phyloP scores from a whole-genome alignment of 2,888 invertebrate species.

The Rotaria macrura region DNA sequence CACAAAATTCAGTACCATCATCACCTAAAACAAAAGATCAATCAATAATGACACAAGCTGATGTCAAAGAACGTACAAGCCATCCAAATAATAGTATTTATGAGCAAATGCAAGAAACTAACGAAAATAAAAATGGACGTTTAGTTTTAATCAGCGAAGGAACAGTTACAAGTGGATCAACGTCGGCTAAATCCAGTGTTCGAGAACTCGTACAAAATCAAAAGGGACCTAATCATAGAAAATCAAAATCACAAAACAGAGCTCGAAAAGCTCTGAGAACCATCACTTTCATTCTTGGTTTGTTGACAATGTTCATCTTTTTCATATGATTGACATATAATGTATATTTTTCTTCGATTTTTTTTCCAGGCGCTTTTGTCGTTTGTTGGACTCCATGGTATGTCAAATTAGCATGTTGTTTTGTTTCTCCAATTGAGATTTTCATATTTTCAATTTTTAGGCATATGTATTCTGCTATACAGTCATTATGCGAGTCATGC shows the following conservation, averaged over 20 bases:
- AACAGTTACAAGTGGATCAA: neutral
- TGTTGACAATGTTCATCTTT: too few species aligned
- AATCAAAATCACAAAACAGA: conserved; percentile 50
- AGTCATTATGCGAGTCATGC: conserved; percentile 6
- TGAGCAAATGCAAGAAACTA: neutral
- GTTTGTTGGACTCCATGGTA: conserved; percentile 97
- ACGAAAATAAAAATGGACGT: neutral
- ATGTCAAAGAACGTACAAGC: neutral
- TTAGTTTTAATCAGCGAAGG: neutral
- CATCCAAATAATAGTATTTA: neutral
- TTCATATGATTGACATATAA: too few species aligned
- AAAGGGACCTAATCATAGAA: neutral
- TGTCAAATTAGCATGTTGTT: conserved; percentile 60
- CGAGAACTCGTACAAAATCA: neutral
- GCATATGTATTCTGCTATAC: neutral
- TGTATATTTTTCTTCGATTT: neutral
- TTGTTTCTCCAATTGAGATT: conserved; percentile 53
- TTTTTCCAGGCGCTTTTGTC: conserved; percentile 9
- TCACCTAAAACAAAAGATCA: conserved; percentile 12
- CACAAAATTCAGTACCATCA: neutral
- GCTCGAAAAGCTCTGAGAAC: conserved; percentile 94
- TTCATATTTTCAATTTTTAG: neutral
- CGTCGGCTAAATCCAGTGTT: neutral
- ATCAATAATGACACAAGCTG: neutral
- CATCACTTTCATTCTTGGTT: conserved; percentile 94